Evolutionary conservation across 2,113 vertebrate genomes (phyloP).

Genomic region (Vireo altiloquus): DNA sequence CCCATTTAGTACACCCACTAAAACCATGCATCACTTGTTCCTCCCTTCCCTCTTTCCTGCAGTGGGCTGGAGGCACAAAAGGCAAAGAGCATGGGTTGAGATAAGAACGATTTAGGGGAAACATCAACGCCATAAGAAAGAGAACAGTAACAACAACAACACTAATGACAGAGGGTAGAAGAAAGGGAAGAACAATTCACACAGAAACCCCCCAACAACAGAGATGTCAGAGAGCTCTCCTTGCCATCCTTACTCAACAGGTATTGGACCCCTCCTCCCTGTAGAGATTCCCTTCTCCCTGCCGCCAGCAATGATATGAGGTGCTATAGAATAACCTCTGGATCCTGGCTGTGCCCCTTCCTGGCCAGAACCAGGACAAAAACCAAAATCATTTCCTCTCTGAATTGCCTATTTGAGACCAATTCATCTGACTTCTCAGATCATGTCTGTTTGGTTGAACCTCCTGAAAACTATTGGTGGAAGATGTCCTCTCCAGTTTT

Average conservation of each 20-base stretch:
- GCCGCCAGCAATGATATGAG: not conserved
- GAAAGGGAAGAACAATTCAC: not conserved
- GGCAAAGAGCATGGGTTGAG: not conserved
- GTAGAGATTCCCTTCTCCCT: not conserved
- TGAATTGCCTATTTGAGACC: not conserved
- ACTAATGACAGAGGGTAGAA: not conserved
- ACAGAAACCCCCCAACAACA: not conserved
- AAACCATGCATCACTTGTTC: not conserved
- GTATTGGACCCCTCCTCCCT: not conserved
- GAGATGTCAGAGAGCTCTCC: not conserved
- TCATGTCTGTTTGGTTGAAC: accelerated
- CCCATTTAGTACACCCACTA: not conserved
- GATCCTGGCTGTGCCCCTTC: accelerated
- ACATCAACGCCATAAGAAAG: not conserved
- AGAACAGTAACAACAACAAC: not conserved
- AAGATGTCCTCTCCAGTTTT: not conserved
- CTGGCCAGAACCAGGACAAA: not conserved
- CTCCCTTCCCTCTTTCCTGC: not conserved
- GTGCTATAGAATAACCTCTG: not conserved
- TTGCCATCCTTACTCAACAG: not conserved
- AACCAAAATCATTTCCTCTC: not conserved
- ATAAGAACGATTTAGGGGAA: not conserved
- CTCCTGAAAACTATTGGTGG: not conserved
- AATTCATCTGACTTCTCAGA: not conserved
- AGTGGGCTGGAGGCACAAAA: not conserved